These are phyloP conservation scores for Xiphias gladius DNA, from an alignment of 2,113 vertebrate species.

Conservation along the genomic window DNA sequence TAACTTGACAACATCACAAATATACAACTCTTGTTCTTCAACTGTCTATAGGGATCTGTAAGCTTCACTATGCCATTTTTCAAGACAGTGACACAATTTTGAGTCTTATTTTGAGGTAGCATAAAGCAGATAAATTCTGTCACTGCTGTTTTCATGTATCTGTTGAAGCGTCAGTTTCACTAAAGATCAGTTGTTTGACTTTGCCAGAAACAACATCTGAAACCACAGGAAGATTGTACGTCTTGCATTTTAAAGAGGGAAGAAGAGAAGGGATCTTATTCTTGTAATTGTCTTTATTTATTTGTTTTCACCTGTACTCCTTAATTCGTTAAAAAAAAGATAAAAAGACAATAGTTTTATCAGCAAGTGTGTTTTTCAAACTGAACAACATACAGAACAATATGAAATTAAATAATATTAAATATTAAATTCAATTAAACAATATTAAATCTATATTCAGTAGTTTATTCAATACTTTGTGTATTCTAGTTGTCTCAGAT, in stretches of 20 bases:
- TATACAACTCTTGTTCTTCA: too few species aligned
- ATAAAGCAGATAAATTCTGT: too few species aligned
- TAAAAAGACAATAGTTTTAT: not conserved
- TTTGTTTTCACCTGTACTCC: constrained; percentile 5
- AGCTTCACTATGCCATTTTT: too few species aligned
- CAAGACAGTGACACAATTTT: too few species aligned
- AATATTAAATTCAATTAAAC: not conserved
- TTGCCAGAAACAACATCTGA: too few species aligned
- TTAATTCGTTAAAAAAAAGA: not conserved
- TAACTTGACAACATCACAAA: too few species aligned
- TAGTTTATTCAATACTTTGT: constrained; percentile 2
- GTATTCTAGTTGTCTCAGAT: not conserved
- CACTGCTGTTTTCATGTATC: too few species aligned
- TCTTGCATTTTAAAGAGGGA: not conserved
- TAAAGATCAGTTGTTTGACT: too few species aligned
- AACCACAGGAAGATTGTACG: too few species aligned
- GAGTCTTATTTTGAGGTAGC: too few species aligned
- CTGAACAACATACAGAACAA: not conserved
- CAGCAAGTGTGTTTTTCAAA: not conserved
- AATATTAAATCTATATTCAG: not conserved
- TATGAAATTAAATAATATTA: not conserved
- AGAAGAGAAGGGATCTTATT: not conserved
- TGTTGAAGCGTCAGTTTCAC: not conserved
- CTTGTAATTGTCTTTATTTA: constrained; percentile 4
- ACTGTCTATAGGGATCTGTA: too few species aligned